Conservation (phyloP, 1,140 invertebrate species). For the Stegodyphus mimosarum region DNA sequence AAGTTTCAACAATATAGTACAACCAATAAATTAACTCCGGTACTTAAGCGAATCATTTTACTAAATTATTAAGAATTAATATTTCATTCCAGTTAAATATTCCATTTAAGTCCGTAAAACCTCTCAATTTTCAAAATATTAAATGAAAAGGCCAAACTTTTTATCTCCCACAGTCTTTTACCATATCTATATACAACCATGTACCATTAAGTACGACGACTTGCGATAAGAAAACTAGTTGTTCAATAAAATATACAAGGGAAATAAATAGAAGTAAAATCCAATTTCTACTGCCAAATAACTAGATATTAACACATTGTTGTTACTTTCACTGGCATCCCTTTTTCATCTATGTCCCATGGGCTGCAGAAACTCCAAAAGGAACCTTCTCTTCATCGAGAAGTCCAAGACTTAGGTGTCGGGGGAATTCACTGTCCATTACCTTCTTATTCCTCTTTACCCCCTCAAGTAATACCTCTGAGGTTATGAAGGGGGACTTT, state of each 20-base stretch:
- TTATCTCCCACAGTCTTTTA: no score
- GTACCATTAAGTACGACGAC: no score
- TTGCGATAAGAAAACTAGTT: no score
- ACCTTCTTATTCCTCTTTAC: not conserved
- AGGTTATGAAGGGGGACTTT: slow-evolving; percentile 31
- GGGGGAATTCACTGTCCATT: slow-evolving; percentile 22
- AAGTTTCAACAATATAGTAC: no score
- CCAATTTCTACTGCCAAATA: slow-evolving; percentile 10
- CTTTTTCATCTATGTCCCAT: slow-evolving; percentile 12
- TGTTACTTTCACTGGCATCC: slow-evolving; percentile 5
- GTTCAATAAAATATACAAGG: not conserved
- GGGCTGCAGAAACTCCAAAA: not conserved
- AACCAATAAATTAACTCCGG: no score
- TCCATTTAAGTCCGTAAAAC: no score
- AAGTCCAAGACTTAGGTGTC: slow-evolving; percentile 5
- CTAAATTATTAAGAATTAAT: no score
- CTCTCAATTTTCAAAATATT: no score
- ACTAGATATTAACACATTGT: slow-evolving; percentile 35
- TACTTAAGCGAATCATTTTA: no score
- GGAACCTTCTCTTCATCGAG: slow-evolving; percentile 6
- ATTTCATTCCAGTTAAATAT: no score
- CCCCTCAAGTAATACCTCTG: slow-evolving; percentile 17
- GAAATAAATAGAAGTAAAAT: slow-evolving; percentile 1
- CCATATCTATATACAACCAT: no score
- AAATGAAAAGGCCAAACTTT: no score